Evolutionary conservation across 2,888 invertebrate genomes (phyloP), one percentile per base, ranked within the genome.

Genomic region (Trichogramma evanescens): DNA sequence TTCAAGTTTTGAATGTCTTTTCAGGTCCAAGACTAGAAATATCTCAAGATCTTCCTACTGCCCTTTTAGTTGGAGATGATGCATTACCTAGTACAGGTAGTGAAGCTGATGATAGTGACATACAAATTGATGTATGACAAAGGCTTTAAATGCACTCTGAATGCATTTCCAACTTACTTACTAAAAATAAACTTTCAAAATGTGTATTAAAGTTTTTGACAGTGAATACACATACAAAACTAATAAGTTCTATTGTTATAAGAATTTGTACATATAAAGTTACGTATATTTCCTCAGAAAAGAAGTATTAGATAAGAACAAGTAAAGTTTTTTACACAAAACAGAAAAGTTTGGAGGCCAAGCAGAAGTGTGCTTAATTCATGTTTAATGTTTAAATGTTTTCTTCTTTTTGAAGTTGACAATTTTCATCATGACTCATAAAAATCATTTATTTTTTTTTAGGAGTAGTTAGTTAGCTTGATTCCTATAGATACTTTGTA

Each of bases 41-140:
- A 40, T 73, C 79, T 5, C 78, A 76, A 64, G 76, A 74, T 66
- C 70, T 79, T 54, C 79, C 79, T 3, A 78, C 79, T 5, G 78
- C 79, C 39, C 68, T 79, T 56, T 70, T 79, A 45, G 78, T 79
- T 43, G 79, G 78, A 10, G 79, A 79, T 61, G 79, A 79, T 62
- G 75, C 77, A 54, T 75, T 78, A 59, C 73, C 73, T 42, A 78
- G 78, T 65, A 78, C 78, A 9, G 78, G 77, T 64, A 78, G 78
- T 65, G 78, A 78, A 64, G 75, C 76, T 13, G 78, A 79, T 50
- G 79, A 79, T 51, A 79, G 79, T 67, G 79, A 79, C 65, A 71
- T 79, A 65, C 79, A 79, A 65, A 77, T 79, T 56, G 79, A 79
- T 64, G 78, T 79, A 68, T 79, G 77, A 79, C 75, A 70, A 66